phyloP scores from a whole-genome alignment of 2,113 vertebrate genomes.

The Ctenomys sociabilis region DNA sequence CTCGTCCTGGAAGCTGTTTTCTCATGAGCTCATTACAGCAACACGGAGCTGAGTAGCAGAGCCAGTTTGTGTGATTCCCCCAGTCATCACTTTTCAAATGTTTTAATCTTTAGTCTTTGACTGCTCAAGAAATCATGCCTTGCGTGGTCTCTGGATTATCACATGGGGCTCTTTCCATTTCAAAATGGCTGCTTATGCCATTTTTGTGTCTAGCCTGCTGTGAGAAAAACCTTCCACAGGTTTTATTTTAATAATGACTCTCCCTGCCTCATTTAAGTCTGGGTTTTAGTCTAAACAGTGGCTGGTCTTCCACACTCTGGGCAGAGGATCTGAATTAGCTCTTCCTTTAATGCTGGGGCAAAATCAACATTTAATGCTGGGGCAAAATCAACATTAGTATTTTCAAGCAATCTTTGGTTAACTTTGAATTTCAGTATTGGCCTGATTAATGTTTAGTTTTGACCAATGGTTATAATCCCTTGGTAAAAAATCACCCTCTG shows the following conservation, averaged over 20 bases:
- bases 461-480: neutral
- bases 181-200: neutral
- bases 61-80: neutral
- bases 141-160: slow-evolving; percentile 7
- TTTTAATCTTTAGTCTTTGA: slow-evolving; percentile 31
- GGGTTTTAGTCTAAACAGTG: neutral
- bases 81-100: neutral
- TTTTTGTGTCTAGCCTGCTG: neutral
- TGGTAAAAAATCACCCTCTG: neutral
- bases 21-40: neutral
- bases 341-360: neutral
- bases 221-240: neutral
- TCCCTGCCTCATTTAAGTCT: neutral
- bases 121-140: slow-evolving; percentile 18
- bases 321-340: neutral
- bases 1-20: neutral
- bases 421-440: neutral
- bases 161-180: neutral
- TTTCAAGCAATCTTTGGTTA: neutral
- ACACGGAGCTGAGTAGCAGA: neutral
- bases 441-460: neutral
- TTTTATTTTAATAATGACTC: neutral
- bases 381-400: neutral
- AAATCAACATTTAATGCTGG: neutral
- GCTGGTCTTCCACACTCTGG: neutral